These are phyloP conservation scores for Malurus splendens DNA, from an alignment of 2,797 vertebrate species.

Conservation along the genomic window DNA sequence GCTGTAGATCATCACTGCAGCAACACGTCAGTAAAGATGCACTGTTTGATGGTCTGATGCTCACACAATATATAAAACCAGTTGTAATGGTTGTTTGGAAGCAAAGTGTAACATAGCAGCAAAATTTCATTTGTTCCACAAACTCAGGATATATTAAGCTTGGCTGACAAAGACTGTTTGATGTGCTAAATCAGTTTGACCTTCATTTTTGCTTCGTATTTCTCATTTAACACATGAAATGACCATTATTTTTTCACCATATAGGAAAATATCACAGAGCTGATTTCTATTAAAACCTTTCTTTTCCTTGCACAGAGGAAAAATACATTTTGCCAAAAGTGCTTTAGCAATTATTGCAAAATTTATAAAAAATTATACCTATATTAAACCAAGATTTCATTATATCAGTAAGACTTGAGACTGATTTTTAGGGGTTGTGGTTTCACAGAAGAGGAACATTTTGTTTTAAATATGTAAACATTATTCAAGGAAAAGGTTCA, in stretches of 20 bases:
- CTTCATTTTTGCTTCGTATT: conserved; percentile 88
- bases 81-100: conserved; percentile 86
- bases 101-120: conserved; percentile 83
- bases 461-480: conserved; percentile 26
- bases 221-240: conserved; percentile 84
- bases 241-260: conserved; percentile 72
- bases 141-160: conserved; percentile 88
- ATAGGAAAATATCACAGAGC: conserved; percentile 72
- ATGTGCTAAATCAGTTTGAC: conserved; percentile 87
- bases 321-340: neutral
- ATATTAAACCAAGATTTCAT: neutral
- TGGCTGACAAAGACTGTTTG: conserved; percentile 84
- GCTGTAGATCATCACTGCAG: conserved; percentile 81
- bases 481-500: conserved; percentile 34
- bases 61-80: conserved; percentile 87
- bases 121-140: conserved; percentile 90
- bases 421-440: neutral
- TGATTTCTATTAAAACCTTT: conserved; percentile 34
- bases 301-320: neutral
- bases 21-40: conserved; percentile 79
- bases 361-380: neutral
- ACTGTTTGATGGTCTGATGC: conserved; percentile 85
- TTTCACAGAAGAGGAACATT: neutral
- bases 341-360: conserved; percentile 30
- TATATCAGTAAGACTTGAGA: neutral